These are phyloP conservation scores for Luidia sarsii DNA, from an alignment of 53 echinoderm and acorn worm genomes.

Conservation along the genomic window DNA sequence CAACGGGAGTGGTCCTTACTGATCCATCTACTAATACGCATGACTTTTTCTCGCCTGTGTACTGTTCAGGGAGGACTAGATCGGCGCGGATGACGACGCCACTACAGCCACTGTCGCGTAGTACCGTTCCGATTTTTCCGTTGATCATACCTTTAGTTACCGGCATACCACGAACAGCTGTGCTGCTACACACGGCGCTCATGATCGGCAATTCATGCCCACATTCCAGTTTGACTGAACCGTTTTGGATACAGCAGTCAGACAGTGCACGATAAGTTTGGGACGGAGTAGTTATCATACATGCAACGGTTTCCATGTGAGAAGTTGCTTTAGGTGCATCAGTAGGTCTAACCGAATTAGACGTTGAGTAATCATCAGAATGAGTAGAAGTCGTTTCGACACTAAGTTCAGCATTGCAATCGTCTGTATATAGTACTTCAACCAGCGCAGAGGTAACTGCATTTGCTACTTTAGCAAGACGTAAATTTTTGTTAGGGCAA, in stretches of 20 bases:
- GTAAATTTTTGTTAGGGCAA: background rate
- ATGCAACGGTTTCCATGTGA: conserved; percentile 39
- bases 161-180: conserved; percentile 32
- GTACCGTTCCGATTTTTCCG: background rate
- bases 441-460: conserved; percentile 3
- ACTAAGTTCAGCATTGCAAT: too few relatives aligned
- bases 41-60: conserved; percentile 32
- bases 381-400: too few relatives aligned
- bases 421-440: conserved; percentile 12
- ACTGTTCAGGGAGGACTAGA: conserved; percentile 22
- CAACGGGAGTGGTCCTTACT: conserved; percentile 35
- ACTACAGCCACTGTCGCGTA: conserved; percentile 50
- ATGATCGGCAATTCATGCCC: conserved; percentile 6
- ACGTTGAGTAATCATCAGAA: too few relatives aligned
- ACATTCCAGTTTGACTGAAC: background rate
- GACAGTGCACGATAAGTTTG: background rate
- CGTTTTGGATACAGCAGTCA: background rate
- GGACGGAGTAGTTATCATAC: conserved; percentile 4
- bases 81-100: conserved; percentile 18
- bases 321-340: too few relatives aligned
- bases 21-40: conserved; percentile 45
- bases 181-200: conserved; percentile 8
- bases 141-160: conserved; percentile 38
- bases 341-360: too few relatives aligned
- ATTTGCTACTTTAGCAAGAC: background rate